These are phyloP conservation scores for Neoniphon sammara DNA, from an alignment of 2,797 vertebrate genomes.

Conservation along the genomic window DNA sequence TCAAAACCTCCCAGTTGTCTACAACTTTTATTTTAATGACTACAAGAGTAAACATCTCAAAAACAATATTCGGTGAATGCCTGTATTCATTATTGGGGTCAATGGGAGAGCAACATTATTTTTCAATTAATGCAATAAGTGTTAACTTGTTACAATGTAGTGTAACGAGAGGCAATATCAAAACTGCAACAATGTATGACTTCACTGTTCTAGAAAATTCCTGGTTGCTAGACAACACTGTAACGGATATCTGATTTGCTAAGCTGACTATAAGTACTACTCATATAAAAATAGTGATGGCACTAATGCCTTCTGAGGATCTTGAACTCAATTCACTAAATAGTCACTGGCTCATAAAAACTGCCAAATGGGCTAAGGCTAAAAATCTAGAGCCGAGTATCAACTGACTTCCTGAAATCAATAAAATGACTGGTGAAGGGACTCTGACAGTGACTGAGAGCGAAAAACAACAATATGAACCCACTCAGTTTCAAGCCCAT, in stretches of 20 bases:
- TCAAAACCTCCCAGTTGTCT: too few species aligned
- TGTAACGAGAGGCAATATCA: not conserved
- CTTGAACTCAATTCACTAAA: not conserved
- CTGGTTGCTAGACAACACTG: not conserved
- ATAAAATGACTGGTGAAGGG: not conserved
- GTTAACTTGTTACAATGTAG: too few species aligned
- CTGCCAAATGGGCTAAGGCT: not conserved
- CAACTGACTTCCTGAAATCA: slow-evolving; percentile 16
- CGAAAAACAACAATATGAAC: not conserved
- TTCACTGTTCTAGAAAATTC: not conserved
- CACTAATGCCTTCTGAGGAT: not conserved
- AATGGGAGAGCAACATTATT: too few species aligned
- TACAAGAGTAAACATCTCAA: too few species aligned
- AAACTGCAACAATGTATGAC: not conserved
- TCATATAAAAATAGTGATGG: too few species aligned
- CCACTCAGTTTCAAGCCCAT: not conserved
- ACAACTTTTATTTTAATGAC: too few species aligned
- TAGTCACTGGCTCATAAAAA: slow-evolving; percentile 18
- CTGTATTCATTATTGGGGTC: too few species aligned
- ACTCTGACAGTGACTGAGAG: slow-evolving; percentile 8
- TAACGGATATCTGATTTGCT: too few species aligned
- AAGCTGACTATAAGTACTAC: too few species aligned
- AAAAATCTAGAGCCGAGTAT: not conserved
- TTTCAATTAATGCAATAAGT: too few species aligned
- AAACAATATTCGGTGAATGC: too few species aligned